A percentile compares a stretch with the other conserved stretches of the same genome.
Evolutionary conservation across 2,797 vertebrate genomes (phyloP).

Genomic region (Gambelia wislizenii): DNA sequence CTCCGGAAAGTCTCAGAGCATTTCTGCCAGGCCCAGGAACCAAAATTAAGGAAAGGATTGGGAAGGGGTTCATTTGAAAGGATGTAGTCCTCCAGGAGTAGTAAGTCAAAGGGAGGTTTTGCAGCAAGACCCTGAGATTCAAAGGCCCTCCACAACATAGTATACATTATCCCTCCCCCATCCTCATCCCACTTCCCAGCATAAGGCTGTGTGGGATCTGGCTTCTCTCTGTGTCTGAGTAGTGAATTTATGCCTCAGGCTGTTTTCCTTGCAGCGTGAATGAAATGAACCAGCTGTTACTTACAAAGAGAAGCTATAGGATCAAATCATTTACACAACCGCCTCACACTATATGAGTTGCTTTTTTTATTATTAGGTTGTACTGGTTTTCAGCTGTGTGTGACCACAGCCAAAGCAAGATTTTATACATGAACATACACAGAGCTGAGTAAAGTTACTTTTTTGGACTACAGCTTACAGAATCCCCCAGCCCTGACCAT

Average conservation of each 20-base stretch:
- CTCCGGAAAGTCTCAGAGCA: not conserved
- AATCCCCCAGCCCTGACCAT: too few species aligned
- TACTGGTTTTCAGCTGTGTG: not conserved
- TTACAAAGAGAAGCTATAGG: not conserved
- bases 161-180: too few species aligned
- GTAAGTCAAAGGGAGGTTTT: not conserved
- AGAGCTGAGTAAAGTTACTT: too few species aligned
- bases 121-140: not conserved
- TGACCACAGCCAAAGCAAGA: not conserved
- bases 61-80: not conserved
- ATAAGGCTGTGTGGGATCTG: slow-evolving; percentile 7
- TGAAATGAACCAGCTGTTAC: slow-evolving; percentile 26
- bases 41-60: not conserved
- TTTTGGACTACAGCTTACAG: too few species aligned
- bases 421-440: not conserved
- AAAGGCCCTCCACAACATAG: not conserved
- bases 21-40: not conserved
- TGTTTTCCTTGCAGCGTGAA: not conserved
- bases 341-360: not conserved
- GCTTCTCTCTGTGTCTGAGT: slow-evolving; percentile 1
- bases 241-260: not conserved
- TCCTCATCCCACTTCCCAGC: slow-evolving; percentile 8
- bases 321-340: not conserved
- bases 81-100: not conserved
- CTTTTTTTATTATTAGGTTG: not conserved